Evolutionary conservation across 2,888 invertebrate genomes (phyloP), one percentile per base, ranked within the genome.

Genomic region (Leucoptera coffeella): DNA sequence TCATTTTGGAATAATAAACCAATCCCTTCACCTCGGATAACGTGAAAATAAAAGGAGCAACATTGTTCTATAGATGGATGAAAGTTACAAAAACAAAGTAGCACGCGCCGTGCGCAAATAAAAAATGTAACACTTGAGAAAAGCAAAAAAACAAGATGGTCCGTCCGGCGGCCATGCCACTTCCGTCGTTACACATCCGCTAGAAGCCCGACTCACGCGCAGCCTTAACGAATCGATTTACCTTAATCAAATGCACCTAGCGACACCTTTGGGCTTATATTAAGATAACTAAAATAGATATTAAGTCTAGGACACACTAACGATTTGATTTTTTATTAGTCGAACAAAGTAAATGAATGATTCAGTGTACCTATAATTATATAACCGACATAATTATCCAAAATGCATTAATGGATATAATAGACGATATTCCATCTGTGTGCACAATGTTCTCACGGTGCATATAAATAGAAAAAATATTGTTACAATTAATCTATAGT

Each of bases 71-170:
- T 22, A 9, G 10, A 14, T 12, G 15, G 12, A 30, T 25, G 22
- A 35, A 36, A 35, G 28, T 30, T 15, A 35, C 29, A 30, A 27
- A 38, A 39, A 40, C 43, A 50, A 45, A 41, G 43, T 43, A 49
- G 43, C 51, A 50, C 47, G 49, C 49, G 45, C 45, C 47, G 45
- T 43, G 45, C 38, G n/a, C n/a, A n/a, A n/a, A n/a, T n/a, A n/a
- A n/a, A n/a, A n/a, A n/a, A n/a, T n/a, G n/a, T n/a, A n/a, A n/a
- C n/a, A n/a, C n/a, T n/a, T n/a, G n/a, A n/a, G n/a, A n/a, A n/a
- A n/a, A n/a, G n/a, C n/a, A n/a, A 44, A 52, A 34, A 53, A 43
- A 45, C 58, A 65, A 65, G 64, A 65, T 65, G 65, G 62, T 61
- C 60, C 61, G 60, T 62, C 62, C 64, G 59, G 46, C 50, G 38